Conservation (phyloP, 2,888 invertebrate species). For the Pandemis corylana region DNA sequence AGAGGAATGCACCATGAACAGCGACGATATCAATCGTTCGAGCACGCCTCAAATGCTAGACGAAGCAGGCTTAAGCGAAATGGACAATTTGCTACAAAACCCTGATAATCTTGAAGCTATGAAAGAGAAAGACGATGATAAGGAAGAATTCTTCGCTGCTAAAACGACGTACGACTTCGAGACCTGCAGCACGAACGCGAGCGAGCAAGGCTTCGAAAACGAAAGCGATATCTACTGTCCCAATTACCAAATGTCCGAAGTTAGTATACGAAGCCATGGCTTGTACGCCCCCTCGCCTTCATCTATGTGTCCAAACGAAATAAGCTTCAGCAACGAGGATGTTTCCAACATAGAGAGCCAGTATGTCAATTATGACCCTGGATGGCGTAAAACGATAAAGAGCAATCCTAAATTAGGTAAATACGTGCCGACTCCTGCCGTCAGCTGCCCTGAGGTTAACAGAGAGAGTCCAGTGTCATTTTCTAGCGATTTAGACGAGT, state of each 20-base stretch:
- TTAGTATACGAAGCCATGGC: slow-evolving; percentile 87
- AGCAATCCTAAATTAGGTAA: slow-evolving; percentile 74
- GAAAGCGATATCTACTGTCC: slow-evolving; percentile 87
- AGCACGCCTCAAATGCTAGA: slow-evolving; percentile 66
- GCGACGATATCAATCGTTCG: slow-evolving; percentile 71
- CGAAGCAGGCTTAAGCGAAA: slow-evolving; percentile 58
- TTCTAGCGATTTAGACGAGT: slow-evolving; percentile 87
- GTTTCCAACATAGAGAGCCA: slow-evolving; percentile 81
- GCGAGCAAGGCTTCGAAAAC: slow-evolving; percentile 81
- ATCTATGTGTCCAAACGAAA: slow-evolving; percentile 81
- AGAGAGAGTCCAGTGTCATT: slow-evolving; percentile 77
- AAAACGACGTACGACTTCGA: slow-evolving; percentile 78
- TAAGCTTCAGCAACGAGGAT: slow-evolving; percentile 80
- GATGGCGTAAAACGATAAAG: slow-evolving; percentile 78
- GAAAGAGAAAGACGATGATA: slow-evolving; percentile 73
- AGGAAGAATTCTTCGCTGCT: slow-evolving; percentile 74
- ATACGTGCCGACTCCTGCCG: slow-evolving; percentile 74
- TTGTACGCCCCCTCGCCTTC: slow-evolving; percentile 86
- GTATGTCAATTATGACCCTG: slow-evolving; percentile 85
- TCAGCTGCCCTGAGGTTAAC: slow-evolving; percentile 79
- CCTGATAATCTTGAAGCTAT: slow-evolving; percentile 59
- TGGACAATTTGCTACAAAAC: slow-evolving; percentile 68
- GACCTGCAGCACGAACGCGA: slow-evolving; percentile 77
- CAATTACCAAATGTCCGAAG: slow-evolving; percentile 87
- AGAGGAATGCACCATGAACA: slow-evolving; percentile 79